Base-by-base conservation (phyloP, 2,888 invertebrate genomes). In the Xanthia togata region DNA sequence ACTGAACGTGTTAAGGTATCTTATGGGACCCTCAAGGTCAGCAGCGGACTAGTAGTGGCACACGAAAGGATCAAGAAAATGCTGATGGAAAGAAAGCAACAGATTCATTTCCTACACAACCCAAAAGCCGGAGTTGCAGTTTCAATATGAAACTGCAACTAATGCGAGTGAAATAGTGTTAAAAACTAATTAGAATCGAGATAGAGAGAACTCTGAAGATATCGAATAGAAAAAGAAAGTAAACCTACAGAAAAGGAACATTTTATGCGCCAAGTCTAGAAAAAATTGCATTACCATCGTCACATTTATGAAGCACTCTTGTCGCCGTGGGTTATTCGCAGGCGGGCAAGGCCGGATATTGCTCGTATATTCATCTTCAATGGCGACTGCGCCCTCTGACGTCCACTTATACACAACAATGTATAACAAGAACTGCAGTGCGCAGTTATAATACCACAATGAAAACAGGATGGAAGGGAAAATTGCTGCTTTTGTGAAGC, bases 291-390 rank as follows among this genome's bases (percentile, higher is more conserved):
- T 12, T 64, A 69, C 59, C 65, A 63, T 11, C 50, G 17, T 17
- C 76, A 50, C 31, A 73, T 69, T 68, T 38, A 59, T 31, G 12
- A 44, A 69, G 23, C n/a, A 65, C 64, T 75, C 69, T 78, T 78
- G 78, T 62, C 73, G 73, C 79, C 70, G 74, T 72, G 74, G 59
- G n/a, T 70, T 26, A 20, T 26, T 31, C 31, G 74, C 63, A 64
- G 68, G 57, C 60, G 84, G 93, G 92, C 90, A 91, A 85, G 91
- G 87, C 94, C 92, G 94, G 94, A 94, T 90, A 91, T 92, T 90
- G 89, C 90, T 90, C 88, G 91, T 92, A 89, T 89, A 89, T 89
- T 89, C 87, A 87, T 87, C 88, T 86, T 90, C 88, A 90, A 89
- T 89, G 85, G 82, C 80, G 82, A 84, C 88, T 87, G 89, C 89